Base-by-base conservation (phyloP, 2,888 invertebrate genomes). In the Cinara cedri region DNA sequence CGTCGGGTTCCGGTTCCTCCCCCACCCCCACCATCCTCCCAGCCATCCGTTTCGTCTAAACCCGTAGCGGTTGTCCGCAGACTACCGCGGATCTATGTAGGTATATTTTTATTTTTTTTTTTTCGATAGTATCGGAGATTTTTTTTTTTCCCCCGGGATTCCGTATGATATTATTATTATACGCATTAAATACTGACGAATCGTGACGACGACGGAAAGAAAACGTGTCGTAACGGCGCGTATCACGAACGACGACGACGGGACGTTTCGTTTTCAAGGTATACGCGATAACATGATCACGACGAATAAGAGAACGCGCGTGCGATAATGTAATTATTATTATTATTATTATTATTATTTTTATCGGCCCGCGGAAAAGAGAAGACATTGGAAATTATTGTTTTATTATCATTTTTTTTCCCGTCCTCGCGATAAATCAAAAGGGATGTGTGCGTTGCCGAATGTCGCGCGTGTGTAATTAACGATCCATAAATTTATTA, bases 401-500 rank as follows among this genome's bases (percentile, higher is more conserved):
- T 34, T 34, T 4, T 34, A 34, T 34, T 34, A 34, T 34, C 6
- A 34, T 34, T 34, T 34, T 34, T 60, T 72, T 72, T 24, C 57
- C 16, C 46, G 19, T 72, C 24, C 57, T n/a, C 46, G 19, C 13
- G 19, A 62, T 72, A 72, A 62, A 72, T 62, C 49, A 72, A 72
- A 26, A 60, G 60, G 60, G 72, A 72, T 49, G 60, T 34, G 34
- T 6, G n/a, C 34, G 34, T 26, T 26, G 60, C 60, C 26, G 46
- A 49, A 26, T 62, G 72, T 72, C 72, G 49, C 6, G 34, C 6
- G 34, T 34, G 34, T 62, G 14, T 72, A 62, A 72, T 72, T 72
- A 62, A 62, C 72, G 60, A 72, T 72, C 72, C 72, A 34, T 72
- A 49, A 62, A 62, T 62, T 49, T 26, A 60, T 60, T 46, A 60